Evolutionary conservation across 30 jellyfish, hydroid and myxozoan species (phyloP).

Genomic region (Sanderia malayensis): DNA sequence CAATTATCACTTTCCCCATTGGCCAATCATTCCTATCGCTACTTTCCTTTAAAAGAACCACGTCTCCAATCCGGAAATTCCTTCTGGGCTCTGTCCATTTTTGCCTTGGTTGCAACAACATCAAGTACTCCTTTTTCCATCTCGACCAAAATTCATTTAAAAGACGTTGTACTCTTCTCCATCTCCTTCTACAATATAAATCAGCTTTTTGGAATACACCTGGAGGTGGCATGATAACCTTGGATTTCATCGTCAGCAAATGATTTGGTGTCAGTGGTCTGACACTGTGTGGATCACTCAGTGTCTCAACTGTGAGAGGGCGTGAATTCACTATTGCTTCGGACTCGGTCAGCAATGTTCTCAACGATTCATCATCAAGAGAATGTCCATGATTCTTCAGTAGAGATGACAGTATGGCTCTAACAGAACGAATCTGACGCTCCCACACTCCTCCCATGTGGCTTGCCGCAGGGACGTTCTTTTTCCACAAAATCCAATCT

Average conservation of each 20-base stretch:
- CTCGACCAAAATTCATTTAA: slow-evolving; percentile 24
- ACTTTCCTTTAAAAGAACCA: too few species aligned
- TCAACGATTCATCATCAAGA: slow-evolving; percentile 31
- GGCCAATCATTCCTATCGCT: too few species aligned
- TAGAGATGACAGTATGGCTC: slow-evolving; percentile 24
- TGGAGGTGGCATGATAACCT: slow-evolving; percentile 34
- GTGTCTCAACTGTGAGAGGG: slow-evolving; percentile 26
- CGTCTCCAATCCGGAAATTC: too few species aligned
- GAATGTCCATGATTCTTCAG: slow-evolving; percentile 19
- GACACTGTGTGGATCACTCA: slow-evolving; percentile 13
- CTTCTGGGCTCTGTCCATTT: slow-evolving; percentile 6
- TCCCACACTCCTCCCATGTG: slow-evolving; percentile 38
- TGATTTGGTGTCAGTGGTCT: slow-evolving; percentile 36
- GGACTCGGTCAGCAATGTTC: slow-evolving; percentile 34
- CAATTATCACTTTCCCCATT: slow-evolving; percentile 15
- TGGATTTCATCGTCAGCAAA: slow-evolving; percentile 30
- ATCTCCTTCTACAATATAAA: slow-evolving; percentile 17
- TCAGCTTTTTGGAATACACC: slow-evolving; percentile 40
- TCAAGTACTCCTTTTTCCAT: too few species aligned
- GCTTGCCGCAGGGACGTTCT: slow-evolving; percentile 9
- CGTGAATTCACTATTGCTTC: slow-evolving; percentile 28
- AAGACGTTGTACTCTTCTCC: slow-evolving; percentile 36
- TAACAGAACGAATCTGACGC: slow-evolving; percentile 20
- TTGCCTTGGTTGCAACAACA: too few species aligned
- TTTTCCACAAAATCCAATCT: too few species aligned